Evolutionary conservation across 2,113 vertebrate species (phyloP).

Genomic region (Melanostigma gelatinosum): DNA sequence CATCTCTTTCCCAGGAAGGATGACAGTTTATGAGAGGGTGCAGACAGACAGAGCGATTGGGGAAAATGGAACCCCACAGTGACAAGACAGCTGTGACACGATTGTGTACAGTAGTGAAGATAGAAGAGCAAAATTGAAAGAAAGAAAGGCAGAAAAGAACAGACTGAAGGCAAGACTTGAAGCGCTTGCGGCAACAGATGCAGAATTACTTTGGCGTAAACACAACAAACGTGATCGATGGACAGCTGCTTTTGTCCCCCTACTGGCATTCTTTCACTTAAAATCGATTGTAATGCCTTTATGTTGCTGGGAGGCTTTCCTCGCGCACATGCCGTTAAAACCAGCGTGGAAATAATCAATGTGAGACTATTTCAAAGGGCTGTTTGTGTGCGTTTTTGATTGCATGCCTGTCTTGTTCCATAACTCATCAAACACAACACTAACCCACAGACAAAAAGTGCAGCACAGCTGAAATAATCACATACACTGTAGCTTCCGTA

Average conservation of each 20-base stretch:
- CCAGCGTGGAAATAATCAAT: slow-evolving; percentile 1
- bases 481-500: background rate
- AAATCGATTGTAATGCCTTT: slow-evolving; percentile 40
- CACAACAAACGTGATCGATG: slow-evolving; percentile 1
- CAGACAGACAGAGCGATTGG: slow-evolving; percentile 51
- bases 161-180: background rate
- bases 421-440: slow-evolving; percentile 2
- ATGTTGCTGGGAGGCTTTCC: too few species aligned
- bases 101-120: slow-evolving; percentile 24
- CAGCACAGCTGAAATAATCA: background rate
- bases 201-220: slow-evolving; percentile 8
- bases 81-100: slow-evolving; percentile 9
- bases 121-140: slow-evolving; percentile 8
- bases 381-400: background rate
- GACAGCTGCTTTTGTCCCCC: background rate
- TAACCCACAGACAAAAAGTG: background rate
- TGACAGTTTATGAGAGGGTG: slow-evolving; percentile 56
- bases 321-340: background rate
- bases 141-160: slow-evolving; percentile 1
- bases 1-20: slow-evolving; percentile 66
- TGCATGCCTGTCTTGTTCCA: background rate
- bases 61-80: slow-evolving; percentile 35
- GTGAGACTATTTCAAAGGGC: background rate
- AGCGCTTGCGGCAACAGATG: slow-evolving; percentile 5
- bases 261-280: background rate